Percentiles rank a stretch among this genome's conserved stretches.
Evolutionary conservation across 2,797 vertebrate species (phyloP).

Genomic region (Phataginus tricuspis): DNA sequence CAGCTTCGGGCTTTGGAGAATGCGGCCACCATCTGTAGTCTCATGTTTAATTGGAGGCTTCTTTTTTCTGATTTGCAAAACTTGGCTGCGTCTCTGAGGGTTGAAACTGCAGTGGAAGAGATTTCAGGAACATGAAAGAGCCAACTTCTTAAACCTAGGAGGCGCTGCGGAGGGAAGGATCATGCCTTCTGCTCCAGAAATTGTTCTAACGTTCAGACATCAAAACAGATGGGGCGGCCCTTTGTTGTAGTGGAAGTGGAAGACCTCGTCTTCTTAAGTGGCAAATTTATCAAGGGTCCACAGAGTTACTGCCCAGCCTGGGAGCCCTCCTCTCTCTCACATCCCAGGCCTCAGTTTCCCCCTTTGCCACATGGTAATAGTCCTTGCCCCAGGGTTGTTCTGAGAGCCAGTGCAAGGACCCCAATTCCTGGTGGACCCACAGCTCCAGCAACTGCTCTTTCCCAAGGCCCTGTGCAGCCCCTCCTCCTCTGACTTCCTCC

Average conservation of each 20-base stretch:
- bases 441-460: background rate
- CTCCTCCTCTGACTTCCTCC: background rate
- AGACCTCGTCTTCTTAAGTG: background rate
- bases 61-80: background rate
- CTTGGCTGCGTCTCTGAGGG: background rate
- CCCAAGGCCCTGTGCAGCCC: background rate
- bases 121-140: too few species aligned
- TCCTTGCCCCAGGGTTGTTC: too few species aligned
- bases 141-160: background rate
- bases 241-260: background rate
- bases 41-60: background rate
- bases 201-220: fast-evolving
- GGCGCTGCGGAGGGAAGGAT: background rate
- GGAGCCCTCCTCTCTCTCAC: background rate
- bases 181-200: background rate
- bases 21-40: background rate
- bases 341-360: background rate
- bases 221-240: background rate
- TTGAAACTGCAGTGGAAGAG: background rate
- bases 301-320: fast-evolving
- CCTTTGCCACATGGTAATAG: background rate
- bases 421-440: background rate
- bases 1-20: background rate
- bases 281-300: background rate
- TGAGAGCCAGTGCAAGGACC: background rate